These are phyloP conservation scores for Arctia plantaginis DNA, from an alignment of 2,888 invertebrate genomes.

Conservation along the genomic window DNA sequence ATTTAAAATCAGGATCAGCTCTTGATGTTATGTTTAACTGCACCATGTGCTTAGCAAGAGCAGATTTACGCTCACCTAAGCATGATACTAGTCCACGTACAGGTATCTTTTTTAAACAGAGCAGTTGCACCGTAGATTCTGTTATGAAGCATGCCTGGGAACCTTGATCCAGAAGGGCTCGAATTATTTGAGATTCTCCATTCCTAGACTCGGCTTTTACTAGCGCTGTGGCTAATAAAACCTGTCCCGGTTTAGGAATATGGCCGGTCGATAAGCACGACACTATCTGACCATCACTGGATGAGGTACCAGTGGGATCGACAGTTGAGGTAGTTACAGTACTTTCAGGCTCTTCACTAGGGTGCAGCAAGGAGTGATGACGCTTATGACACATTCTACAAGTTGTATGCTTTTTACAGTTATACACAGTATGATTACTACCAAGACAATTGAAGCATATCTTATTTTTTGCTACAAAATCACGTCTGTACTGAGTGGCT, in stretches of 20 bases:
- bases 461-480: not conserved
- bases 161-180: too few species aligned
- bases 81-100: slow-evolving; percentile 31
- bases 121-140: slow-evolving; percentile 41
- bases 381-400: slow-evolving; percentile 18
- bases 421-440: not conserved
- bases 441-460: slow-evolving; percentile 7
- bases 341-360: not conserved
- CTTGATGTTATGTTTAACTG: slow-evolving; percentile 33
- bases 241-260: slow-evolving; percentile 24
- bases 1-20: slow-evolving; percentile 18
- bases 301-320: slow-evolving; percentile 6
- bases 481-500: not conserved
- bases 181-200: slow-evolving; percentile 21
- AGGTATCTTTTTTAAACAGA: slow-evolving; percentile 39
- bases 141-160: slow-evolving; percentile 52
- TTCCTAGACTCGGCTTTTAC: slow-evolving; percentile 35
- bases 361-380: slow-evolving; percentile 26
- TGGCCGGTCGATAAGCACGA: slow-evolving; percentile 22
- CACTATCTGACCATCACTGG: slow-evolving; percentile 15
- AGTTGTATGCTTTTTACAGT: slow-evolving; percentile 2
- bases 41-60: slow-evolving; percentile 28
- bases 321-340: not conserved
- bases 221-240: too few species aligned
- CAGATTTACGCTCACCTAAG: slow-evolving; percentile 24